Evolutionary conservation across 1,140 invertebrate genomes (phyloP), one percentile per base, ranked within the genome.

Genomic region (Diorhabda carinulata): DNA sequence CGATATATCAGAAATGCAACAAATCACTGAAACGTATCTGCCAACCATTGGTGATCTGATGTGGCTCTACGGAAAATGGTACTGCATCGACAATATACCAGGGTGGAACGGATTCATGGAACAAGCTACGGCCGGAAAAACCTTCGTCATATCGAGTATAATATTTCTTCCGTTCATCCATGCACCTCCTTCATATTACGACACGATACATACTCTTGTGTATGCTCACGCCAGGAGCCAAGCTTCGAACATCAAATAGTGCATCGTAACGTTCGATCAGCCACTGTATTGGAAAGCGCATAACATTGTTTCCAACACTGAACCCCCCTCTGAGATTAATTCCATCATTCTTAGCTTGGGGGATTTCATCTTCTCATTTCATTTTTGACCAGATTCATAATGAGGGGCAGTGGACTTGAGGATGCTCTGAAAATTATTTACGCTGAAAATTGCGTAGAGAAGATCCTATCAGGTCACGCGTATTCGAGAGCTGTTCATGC

Each of bases 331-430:
- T 56, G 47, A 56, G 9, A 5, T 56, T 5, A 56, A 9, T 56
- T 56, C 47, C 47, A 56, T 56, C 47, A 56, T 56, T 9, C 5
- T 56, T 56, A 5, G 47, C n/a, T n/a, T n/a, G n/a, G n/a, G n/a
- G n/a, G n/a, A n/a, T n/a, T n/a, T n/a, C 70, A 77, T 62, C 61
- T 61, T 43, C 41, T 74, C 3, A 73, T 73, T 73, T 75, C 71
- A 4, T 75, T 68, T 59, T 56, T 76, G 10, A 78, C 82, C 64
- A 81, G 81, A 40, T 66, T 71, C 58, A 73, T 82, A 52, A 82
- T 82, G 80, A 66, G 67, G 57, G 80, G 77, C 5, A 80, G 79
- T 72, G 81, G 81, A 57, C 68, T 83, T 5, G 77, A 80, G 66
- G 79, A 82, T 66, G 60, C 77, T 25, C 73, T 76, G 6, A 61